Conservation (phyloP, 37 sponge, comb jelly and placozoan genomes). For the Cladorhizidae sp. region DNA sequence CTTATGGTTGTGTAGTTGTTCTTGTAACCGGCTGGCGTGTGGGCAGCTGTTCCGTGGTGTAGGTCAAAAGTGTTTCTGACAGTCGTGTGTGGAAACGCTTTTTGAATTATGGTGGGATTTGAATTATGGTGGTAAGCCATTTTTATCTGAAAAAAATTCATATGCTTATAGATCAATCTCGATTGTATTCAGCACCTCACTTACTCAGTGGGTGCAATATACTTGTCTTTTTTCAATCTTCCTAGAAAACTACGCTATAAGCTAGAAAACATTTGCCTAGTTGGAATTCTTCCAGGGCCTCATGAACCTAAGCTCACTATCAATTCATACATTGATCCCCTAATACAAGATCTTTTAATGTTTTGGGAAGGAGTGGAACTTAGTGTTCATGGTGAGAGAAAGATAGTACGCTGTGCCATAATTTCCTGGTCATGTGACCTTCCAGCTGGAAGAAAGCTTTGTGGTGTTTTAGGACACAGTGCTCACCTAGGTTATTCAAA, state of each 20-base stretch:
- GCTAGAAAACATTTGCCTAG: constrained; percentile 36
- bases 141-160: constrained; percentile 1
- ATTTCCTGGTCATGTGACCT: constrained; percentile 50
- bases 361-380: constrained; percentile 47
- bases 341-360: constrained; percentile 40
- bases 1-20: too few relatives aligned
- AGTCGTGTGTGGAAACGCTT: constrained; percentile 61
- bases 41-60: too few relatives aligned
- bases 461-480: constrained; percentile 56
- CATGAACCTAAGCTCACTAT: constrained; percentile 37
- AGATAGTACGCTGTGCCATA: constrained; percentile 27
- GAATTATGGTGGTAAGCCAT: constrained; percentile 10
- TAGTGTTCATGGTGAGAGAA: constrained; percentile 8
- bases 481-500: constrained; percentile 31
- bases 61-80: too few relatives aligned
- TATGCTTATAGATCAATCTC: constrained; percentile 26
- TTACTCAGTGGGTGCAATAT: constrained; percentile 61
- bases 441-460: constrained; percentile 60
- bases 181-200: constrained; percentile 59
- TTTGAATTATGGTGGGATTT: constrained; percentile 13
- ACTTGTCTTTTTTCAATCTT: constrained; percentile 46
- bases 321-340: constrained; percentile 48
- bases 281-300: constrained; percentile 72
- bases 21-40: too few relatives aligned
- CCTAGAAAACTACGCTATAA: constrained; percentile 46